These are phyloP conservation scores for Caenorhabditis doughertyi DNA, from an alignment of 2,888 invertebrate species.

Conservation along the genomic window DNA sequence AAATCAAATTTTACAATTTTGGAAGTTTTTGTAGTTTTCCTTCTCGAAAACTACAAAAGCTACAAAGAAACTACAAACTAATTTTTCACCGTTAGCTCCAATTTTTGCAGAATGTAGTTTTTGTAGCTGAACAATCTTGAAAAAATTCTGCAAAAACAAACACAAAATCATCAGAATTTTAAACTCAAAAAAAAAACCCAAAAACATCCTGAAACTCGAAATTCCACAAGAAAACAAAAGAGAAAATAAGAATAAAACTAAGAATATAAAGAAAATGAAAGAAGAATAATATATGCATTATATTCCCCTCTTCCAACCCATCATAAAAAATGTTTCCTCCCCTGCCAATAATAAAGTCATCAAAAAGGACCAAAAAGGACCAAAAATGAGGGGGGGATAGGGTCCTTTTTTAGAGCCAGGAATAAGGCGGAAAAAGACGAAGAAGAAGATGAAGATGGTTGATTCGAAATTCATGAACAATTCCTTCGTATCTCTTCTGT, in stretches of 20 bases:
- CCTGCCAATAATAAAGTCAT: slow-evolving; percentile 39
- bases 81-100: too few relatives aligned
- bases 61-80: too few relatives aligned
- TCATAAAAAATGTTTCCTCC: slow-evolving; percentile 48
- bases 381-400: slow-evolving; percentile 3
- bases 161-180: too few relatives aligned
- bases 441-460: slow-evolving; percentile 27
- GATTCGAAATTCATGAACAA: slow-evolving; percentile 56
- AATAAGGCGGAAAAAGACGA: slow-evolving; percentile 20
- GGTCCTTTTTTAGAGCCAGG: neutral
- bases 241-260: neutral
- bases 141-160: too few relatives aligned
- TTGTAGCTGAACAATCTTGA: too few relatives aligned
- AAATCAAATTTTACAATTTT: too few relatives aligned
- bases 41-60: too few relatives aligned
- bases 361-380: slow-evolving; percentile 33
- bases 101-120: too few relatives aligned
- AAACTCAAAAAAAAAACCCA: too few relatives aligned
- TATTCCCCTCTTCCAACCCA: neutral
- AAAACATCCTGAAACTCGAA: neutral
- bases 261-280: neutral
- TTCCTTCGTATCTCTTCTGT: too few relatives aligned
- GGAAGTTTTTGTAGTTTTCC: too few relatives aligned
- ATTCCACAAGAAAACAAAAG: too few relatives aligned
- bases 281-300: slow-evolving; percentile 39